Base-by-base conservation (phyloP, 2,888 invertebrate species). In the Volucella inflata region DNA sequence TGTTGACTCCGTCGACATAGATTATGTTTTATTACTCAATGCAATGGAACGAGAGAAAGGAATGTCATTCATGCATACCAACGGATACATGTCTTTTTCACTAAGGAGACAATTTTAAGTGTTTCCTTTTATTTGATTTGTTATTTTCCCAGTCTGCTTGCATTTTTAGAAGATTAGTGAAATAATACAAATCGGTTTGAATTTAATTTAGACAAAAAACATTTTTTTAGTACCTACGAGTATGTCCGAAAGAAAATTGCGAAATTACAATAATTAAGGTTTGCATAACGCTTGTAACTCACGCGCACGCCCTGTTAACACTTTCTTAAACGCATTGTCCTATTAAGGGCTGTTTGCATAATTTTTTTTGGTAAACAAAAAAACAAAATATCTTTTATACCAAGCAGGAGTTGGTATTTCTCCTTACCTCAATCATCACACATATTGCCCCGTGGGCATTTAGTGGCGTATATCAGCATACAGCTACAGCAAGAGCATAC, bases 191-290 rank as follows among this genome's bases (percentile, higher is more conserved):
- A 72, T 6, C 9, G 6, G 51, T 44, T 53, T 12, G 44, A n/a
- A 10, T 10, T 14, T 44, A 60, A 50, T 17, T 50, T 62, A 53
- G 12, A 53, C n/a, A 72, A 72, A 53, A 72, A 42, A 14, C 51
- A 51, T 6, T 51, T 46, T 51, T 21, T 51, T 30, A 44, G 42
- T 55, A 62, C 51, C 57, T 9, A 14, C 16, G 9, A 46, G 16
- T 11, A n/a, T 17, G 53, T 64, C 36, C 60, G 14, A 17, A 21
- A 55, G 46, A 51, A 74, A 68, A 65, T 81, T 64, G 42, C 71
- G 51, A 91, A 91, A 91, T 91, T 91, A 91, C 91, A 91, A 91
- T 91, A 91, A 91, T 91, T 91, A 91, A 89, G 90, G 89, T 88
- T 90, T 90, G 90, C 91, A 89, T 89, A 90, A 89, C 88, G 89